These are phyloP conservation scores for Saccopteryx bilineata DNA, from an alignment of 2,113 vertebrate species.

Conservation along the genomic window DNA sequence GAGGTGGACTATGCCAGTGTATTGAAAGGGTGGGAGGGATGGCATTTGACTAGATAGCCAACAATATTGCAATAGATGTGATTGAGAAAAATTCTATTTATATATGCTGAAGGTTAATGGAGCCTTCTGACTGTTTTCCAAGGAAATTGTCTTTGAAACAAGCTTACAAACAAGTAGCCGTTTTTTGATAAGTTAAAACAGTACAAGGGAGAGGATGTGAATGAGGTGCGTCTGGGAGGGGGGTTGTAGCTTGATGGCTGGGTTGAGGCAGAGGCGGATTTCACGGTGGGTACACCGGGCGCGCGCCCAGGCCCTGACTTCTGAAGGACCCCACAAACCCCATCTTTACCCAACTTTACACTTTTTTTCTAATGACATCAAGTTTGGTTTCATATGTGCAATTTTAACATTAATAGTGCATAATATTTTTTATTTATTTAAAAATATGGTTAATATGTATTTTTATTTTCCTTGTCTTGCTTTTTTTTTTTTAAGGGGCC, in stretches of 20 bases:
- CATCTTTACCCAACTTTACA: too few species aligned
- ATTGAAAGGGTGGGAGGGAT: neutral
- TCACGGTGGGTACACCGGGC: too few species aligned
- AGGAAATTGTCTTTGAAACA: neutral
- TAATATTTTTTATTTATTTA: too few species aligned
- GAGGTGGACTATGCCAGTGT: neutral
- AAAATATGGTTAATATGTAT: too few species aligned
- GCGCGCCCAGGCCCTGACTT: too few species aligned
- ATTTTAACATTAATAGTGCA: too few species aligned
- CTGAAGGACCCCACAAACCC: too few species aligned
- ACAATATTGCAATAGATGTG: neutral
- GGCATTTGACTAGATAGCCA: neutral
- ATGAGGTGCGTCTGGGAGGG: neutral
- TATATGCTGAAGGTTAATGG: neutral
- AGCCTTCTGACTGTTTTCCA: slow-evolving; percentile 30
- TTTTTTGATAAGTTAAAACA: slow-evolving; percentile 38
- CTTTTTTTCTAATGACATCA: too few species aligned
- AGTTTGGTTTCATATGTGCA: too few species aligned
- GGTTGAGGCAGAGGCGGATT: neutral
- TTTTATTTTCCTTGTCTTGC: too few species aligned
- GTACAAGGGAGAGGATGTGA: neutral
- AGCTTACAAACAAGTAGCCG: neutral
- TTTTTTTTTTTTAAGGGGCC: too few species aligned
- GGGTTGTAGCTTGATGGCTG: neutral
- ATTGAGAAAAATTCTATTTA: neutral